These are phyloP conservation scores for Linepithema humile DNA, from an alignment of 1,140 invertebrate genomes.

Conservation along the genomic window DNA sequence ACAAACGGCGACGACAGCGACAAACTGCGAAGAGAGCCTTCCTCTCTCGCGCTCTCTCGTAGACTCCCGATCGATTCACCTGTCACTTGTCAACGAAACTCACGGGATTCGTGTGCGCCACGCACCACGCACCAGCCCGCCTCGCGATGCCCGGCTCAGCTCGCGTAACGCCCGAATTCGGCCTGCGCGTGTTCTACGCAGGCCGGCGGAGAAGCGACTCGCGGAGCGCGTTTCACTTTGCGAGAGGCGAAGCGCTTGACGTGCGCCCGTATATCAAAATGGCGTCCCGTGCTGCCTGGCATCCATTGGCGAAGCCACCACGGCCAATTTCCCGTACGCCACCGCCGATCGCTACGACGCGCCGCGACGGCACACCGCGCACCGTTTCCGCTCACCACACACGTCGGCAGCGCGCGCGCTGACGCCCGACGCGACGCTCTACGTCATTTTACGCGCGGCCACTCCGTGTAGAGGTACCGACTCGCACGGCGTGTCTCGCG, in stretches of 20 bases:
- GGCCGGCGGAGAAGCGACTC: constrained; percentile 63
- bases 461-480: constrained; percentile 56
- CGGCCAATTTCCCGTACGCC: constrained; percentile 73
- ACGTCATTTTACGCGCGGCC: constrained; percentile 74
- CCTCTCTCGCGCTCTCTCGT: constrained; percentile 10
- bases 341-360: constrained; percentile 66
- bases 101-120: constrained; percentile 66
- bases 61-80: constrained; percentile 76
- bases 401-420: constrained; percentile 64
- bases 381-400: constrained; percentile 69
- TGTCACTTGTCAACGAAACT: constrained; percentile 79
- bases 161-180: constrained; percentile 55
- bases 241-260: constrained; percentile 75
- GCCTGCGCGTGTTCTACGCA: constrained; percentile 54
- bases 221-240: constrained; percentile 66
- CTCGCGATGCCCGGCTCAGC: constrained; percentile 42
- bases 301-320: constrained; percentile 76
- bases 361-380: constrained; percentile 68
- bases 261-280: constrained; percentile 82
- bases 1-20: constrained; percentile 6
- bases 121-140: constrained; percentile 48
- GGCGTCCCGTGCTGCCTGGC: constrained; percentile 79
- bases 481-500: constrained; percentile 39
- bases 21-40: background rate
- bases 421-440: constrained; percentile 60